A percentile compares a stretch with the other conserved stretches of the same genome.
Evolutionary conservation across 2,113 vertebrate species (phyloP).

Genomic region (Megalops atlanticus): DNA sequence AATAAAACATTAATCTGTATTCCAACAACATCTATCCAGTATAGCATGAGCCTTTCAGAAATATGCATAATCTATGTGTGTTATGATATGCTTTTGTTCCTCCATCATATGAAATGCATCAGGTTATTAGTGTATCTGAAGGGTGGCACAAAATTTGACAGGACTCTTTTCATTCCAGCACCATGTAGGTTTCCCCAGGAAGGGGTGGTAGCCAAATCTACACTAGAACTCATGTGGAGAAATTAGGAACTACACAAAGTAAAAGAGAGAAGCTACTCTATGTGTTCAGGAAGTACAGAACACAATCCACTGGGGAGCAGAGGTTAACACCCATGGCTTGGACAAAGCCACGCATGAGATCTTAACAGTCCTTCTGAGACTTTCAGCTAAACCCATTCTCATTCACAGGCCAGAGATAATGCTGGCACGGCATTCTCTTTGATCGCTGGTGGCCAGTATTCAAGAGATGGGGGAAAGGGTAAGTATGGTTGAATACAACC

Average conservation of each 20-base stretch:
- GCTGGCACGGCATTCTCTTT: neutral
- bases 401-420: neutral
- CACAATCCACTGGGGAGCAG: slow-evolving; percentile 2
- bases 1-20: slow-evolving; percentile 1
- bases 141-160: neutral
- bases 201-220: neutral
- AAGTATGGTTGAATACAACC: neutral
- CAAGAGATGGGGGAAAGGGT: neutral
- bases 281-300: neutral
- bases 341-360: slow-evolving; percentile 7
- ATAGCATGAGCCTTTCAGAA: neutral
- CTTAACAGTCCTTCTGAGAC: slow-evolving; percentile 1
- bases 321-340: slow-evolving; percentile 15
- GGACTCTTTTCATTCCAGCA: neutral
- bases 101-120: neutral
- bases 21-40: neutral
- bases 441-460: neutral
- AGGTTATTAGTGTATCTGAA: too few species aligned
- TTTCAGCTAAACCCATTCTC: neutral
- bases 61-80: neutral
- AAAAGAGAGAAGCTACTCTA: neutral
- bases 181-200: neutral
- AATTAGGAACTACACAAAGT: neutral
- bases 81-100: neutral
- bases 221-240: neutral